Conservation (phyloP, 1,140 invertebrate genomes). For the Phortica variegata region DNA sequence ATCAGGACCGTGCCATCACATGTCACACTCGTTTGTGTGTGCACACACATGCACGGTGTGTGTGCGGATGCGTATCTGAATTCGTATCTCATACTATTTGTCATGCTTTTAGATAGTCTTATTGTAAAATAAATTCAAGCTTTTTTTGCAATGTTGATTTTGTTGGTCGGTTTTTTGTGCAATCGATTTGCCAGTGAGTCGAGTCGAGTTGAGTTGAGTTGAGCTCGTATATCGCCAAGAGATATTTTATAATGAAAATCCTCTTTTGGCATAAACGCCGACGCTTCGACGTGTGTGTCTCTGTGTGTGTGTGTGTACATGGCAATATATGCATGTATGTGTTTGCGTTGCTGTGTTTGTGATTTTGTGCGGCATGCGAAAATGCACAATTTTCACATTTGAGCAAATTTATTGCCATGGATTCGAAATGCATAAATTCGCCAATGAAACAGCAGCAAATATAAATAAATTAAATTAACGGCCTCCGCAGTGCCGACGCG, state of each 20-base stretch:
- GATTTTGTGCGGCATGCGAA: constrained; percentile 29
- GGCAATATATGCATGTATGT: constrained; percentile 6
- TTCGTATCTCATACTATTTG: constrained; percentile 54
- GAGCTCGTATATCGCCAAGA: constrained; percentile 8
- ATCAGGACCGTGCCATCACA: constrained; percentile 48
- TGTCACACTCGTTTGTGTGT: constrained; percentile 27
- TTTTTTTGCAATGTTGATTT: constrained; percentile 27
- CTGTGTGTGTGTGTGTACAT: constrained; percentile 3
- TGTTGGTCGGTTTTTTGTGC: constrained; percentile 12
- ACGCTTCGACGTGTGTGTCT: constrained; percentile 7
- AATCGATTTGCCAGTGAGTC: no score
- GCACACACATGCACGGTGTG: constrained; percentile 8
- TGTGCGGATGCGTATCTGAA: constrained; percentile 37
- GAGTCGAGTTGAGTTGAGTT: no score
- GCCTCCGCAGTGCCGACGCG: constrained; percentile 8
- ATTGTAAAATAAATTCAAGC: constrained; percentile 53
- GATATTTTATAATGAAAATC: constrained; percentile 57
- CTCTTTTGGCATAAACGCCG: constrained; percentile 26
- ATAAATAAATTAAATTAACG: constrained; percentile 56
- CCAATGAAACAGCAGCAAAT: constrained; percentile 46
- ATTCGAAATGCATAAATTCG: constrained; percentile 43
- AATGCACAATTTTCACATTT: constrained; percentile 56
- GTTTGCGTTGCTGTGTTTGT: neutral
- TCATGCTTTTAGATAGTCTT: constrained; percentile 46
- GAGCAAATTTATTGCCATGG: constrained; percentile 43